These are phyloP conservation scores for Globia sparganii DNA, from an alignment of 2,888 invertebrate genomes.

Conservation along the genomic window DNA sequence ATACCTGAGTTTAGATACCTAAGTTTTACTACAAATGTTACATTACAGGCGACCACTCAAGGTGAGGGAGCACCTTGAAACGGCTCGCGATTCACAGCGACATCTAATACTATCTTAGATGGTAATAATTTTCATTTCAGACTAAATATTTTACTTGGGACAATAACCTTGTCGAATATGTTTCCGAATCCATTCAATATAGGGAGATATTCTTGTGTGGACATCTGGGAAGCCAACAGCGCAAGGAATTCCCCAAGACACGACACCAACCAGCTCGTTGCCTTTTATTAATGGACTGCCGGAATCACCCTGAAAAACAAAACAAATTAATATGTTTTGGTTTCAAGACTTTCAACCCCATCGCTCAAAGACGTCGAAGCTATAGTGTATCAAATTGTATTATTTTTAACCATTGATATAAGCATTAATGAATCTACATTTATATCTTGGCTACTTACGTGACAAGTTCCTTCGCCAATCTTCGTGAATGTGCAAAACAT, in stretches of 20 bases:
- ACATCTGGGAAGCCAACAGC: conserved; percentile 88
- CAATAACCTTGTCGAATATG: conserved; percentile 60
- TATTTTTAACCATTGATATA: neutral
- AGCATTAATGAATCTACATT: neutral
- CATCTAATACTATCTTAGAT: neutral
- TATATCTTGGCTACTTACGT: conserved; percentile 75
- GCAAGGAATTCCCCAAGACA: conserved; percentile 88
- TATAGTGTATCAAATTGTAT: neutral
- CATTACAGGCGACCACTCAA: too few relatives aligned
- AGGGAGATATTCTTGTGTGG: conserved; percentile 83
- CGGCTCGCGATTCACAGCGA: neutral
- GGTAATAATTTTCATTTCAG: neutral
- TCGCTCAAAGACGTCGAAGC: neutral
- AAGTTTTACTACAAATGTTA: too few relatives aligned
- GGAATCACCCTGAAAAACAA: conserved; percentile 85
- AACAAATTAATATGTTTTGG: neutral
- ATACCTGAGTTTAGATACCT: too few relatives aligned
- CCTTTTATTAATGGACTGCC: conserved; percentile 83
- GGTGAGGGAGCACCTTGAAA: too few relatives aligned
- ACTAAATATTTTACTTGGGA: neutral
- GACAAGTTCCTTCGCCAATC: conserved; percentile 85
- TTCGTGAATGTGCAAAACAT: conserved; percentile 87
- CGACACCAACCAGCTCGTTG: conserved; percentile 80
- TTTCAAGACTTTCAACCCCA: neutral
- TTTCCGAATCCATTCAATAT: conserved; percentile 78